Evolutionary conservation across 2,888 invertebrate species (phyloP).

Genomic region (Acanthosoma haemorrhoidale): DNA sequence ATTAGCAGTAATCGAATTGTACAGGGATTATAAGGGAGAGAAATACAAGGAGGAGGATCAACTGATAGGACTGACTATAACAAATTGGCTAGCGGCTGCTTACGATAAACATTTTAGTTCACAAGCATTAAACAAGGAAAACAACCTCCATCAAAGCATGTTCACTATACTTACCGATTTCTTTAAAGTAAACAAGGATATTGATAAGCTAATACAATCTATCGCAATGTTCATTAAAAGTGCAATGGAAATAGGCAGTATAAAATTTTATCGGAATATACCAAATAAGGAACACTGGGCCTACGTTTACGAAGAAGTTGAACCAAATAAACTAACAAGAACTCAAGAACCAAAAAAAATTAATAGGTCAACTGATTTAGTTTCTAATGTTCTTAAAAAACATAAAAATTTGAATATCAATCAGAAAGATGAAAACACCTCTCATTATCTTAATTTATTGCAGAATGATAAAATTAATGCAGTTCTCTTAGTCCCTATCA

Average conservation of each 20-base stretch:
- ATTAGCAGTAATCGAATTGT: slow-evolving; percentile 31
- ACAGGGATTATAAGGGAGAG: neutral
- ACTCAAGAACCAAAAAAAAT: neutral
- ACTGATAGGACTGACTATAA: neutral
- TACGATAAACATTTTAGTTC: neutral
- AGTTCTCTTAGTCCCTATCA: neutral
- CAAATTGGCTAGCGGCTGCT: neutral
- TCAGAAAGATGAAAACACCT: neutral
- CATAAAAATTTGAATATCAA: neutral
- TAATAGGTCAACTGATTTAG: neutral
- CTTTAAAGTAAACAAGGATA: neutral
- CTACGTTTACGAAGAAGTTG: neutral
- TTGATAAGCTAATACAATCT: neutral
- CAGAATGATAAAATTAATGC: neutral
- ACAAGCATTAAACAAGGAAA: neutral
- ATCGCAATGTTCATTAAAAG: neutral
- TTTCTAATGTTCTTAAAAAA: neutral
- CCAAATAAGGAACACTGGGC: neutral
- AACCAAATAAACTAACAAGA: neutral
- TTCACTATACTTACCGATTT: neutral
- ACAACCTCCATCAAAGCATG: neutral
- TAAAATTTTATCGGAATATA: neutral
- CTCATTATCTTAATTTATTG: neutral
- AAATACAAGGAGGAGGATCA: neutral
- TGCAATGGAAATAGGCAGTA: neutral